phyloP scores from a whole-genome alignment of 1,140 invertebrate species.

The Asobara japonica region DNA sequence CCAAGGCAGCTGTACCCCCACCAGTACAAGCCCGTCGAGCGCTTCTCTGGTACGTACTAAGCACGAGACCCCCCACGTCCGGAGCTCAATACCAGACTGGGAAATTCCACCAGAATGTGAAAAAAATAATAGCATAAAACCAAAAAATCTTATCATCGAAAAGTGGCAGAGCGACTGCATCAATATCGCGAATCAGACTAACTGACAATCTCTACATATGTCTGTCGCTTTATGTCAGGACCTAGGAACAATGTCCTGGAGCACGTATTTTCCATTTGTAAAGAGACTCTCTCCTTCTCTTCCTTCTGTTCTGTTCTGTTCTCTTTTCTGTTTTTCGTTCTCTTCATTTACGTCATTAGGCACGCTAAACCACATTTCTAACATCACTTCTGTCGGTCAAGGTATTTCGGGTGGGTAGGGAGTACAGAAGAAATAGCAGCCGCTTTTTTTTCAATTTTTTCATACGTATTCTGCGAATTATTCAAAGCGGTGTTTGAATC shows the following conservation, averaged over 20 bases:
- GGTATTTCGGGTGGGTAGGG: too few relatives aligned
- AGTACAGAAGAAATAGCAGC: too few relatives aligned
- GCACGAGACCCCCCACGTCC: slow-evolving; percentile 43
- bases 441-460: too few relatives aligned
- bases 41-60: slow-evolving; percentile 85
- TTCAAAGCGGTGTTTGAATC: too few relatives aligned
- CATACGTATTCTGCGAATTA: too few relatives aligned
- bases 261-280: slow-evolving; percentile 12
- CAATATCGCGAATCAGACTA: slow-evolving; percentile 6
- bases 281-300: slow-evolving; percentile 7
- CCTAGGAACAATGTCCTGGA: not conserved
- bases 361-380: too few relatives aligned
- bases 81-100: slow-evolving; percentile 19
- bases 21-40: slow-evolving; percentile 81
- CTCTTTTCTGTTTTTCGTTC: not conserved
- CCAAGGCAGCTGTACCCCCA: slow-evolving; percentile 86
- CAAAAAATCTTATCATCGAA: slow-evolving; percentile 31
- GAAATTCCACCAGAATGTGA: slow-evolving; percentile 47
- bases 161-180: slow-evolving; percentile 31
- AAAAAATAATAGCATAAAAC: slow-evolving; percentile 45
- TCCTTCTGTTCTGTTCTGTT: not conserved
- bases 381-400: too few relatives aligned
- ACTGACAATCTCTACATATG: not conserved
- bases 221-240: not conserved
- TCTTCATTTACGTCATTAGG: too few relatives aligned